Evolutionary conservation across 1,140 invertebrate genomes (phyloP).

Genomic region (Maconellicoccus hirsutus): DNA sequence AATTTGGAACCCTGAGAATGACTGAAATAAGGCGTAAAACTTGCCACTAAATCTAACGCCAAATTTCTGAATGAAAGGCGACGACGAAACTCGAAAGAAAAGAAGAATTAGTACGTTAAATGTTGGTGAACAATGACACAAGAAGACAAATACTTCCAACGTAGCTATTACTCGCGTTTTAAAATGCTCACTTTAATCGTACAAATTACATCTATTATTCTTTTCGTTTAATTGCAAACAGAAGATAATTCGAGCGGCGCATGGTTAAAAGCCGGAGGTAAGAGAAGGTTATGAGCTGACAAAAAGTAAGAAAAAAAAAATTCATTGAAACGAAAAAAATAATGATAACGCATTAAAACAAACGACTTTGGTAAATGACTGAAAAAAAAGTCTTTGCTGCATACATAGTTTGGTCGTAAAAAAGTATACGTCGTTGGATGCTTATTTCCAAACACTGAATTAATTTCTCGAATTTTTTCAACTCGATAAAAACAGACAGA

Average conservation of each 20-base stretch:
- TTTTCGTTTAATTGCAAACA: not conserved
- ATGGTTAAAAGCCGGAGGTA: too few relatives aligned
- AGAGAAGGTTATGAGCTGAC: not conserved
- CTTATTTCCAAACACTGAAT: too few relatives aligned
- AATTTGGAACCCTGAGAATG: too few relatives aligned
- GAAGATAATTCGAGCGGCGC: not conserved
- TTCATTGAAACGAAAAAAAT: not conserved
- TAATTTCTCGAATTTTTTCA: too few relatives aligned
- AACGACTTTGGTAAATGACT: not conserved
- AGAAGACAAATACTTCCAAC: not conserved
- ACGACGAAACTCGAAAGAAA: not conserved
- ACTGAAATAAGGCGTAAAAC: not conserved
- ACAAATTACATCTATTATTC: constrained; percentile 16
- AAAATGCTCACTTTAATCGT: constrained; percentile 14
- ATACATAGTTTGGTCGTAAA: not conserved
- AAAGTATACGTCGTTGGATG: too few relatives aligned
- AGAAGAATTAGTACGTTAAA: not conserved
- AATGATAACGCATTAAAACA: not conserved
- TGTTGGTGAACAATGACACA: not conserved
- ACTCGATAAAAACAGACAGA: not conserved
- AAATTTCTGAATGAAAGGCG: constrained; percentile 4
- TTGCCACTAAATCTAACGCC: not conserved
- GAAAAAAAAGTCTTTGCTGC: not conserved
- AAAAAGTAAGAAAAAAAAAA: not conserved
- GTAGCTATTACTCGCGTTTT: constrained; percentile 4